Percentiles rank a stretch among this genome's conserved stretches.
Evolutionary conservation across 2,797 vertebrate genomes (phyloP).

Genomic region (Falco naumanni): DNA sequence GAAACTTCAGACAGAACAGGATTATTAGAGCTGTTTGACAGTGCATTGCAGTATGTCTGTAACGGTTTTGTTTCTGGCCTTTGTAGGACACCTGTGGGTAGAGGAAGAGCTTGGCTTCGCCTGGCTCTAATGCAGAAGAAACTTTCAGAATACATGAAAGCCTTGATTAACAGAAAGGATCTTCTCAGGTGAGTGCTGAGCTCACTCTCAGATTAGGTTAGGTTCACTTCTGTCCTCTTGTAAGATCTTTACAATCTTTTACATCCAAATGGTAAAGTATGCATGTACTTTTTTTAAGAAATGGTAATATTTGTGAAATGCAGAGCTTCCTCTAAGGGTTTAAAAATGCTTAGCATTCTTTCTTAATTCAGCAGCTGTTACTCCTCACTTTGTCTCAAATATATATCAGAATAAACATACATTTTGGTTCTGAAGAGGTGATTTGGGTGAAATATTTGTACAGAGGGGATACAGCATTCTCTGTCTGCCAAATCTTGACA

Average conservation of each 20-base stretch:
- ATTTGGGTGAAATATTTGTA: background rate
- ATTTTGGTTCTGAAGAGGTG: background rate
- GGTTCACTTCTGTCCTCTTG: background rate
- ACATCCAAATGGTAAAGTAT: background rate
- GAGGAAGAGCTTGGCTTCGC: constrained; percentile 96
- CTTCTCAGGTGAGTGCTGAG: constrained; percentile 87
- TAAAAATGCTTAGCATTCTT: background rate
- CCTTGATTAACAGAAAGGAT: constrained; percentile 98
- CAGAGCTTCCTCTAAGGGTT: background rate
- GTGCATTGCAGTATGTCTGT: background rate
- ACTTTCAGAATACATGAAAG: constrained; percentile 99
- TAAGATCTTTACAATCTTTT: background rate
- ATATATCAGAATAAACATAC: background rate
- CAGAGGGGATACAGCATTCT: background rate
- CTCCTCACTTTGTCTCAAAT: background rate
- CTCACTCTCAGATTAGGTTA: background rate
- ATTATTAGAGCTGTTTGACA: background rate
- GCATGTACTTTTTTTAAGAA: background rate
- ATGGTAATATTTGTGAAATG: background rate
- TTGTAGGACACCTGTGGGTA: constrained; percentile 91
- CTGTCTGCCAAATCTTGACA: background rate
- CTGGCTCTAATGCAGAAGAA: constrained; percentile 99
- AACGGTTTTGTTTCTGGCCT: background rate
- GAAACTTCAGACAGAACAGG: background rate
- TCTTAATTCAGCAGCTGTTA: background rate